A percentile compares a stretch with the other conserved stretches of the same genome.
These are phyloP conservation scores for Bubo bubo DNA, from an alignment of 2,113 vertebrate genomes.

Conservation along the genomic window DNA sequence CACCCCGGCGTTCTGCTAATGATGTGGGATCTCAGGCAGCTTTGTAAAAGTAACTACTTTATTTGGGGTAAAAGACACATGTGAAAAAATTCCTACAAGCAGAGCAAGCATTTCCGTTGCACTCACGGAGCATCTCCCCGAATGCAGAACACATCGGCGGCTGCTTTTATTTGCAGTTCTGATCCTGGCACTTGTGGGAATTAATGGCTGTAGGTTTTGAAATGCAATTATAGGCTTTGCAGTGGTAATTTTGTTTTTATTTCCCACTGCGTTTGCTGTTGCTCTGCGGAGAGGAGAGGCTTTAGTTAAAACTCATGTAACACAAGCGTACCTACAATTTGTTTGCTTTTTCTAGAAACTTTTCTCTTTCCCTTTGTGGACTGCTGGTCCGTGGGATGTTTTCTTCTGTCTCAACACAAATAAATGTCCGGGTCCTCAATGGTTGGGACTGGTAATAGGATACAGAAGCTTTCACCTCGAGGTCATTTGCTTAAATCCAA, in stretches of 20 bases:
- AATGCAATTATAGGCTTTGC: constrained; percentile 66
- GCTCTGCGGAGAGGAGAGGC: background rate
- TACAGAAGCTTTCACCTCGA: background rate
- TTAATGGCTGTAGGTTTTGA: constrained; percentile 52
- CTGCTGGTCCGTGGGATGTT: background rate
- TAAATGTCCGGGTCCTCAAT: background rate
- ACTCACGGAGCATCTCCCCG: background rate
- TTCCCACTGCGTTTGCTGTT: constrained; percentile 57
- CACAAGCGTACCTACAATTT: background rate
- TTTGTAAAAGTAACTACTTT: background rate
- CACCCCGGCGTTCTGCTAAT: background rate
- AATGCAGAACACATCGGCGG: background rate
- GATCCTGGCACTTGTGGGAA: constrained; percentile 22
- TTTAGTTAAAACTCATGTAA: constrained; percentile 35
- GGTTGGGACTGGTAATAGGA: background rate
- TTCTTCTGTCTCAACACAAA: constrained; percentile 6
- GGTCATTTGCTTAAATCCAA: background rate
- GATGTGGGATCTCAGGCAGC: background rate
- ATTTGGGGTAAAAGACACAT: background rate
- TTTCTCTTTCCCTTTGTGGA: background rate
- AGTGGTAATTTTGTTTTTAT: constrained; percentile 58
- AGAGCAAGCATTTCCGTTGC: rapidly evolving
- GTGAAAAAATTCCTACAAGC: background rate
- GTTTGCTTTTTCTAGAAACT: constrained; percentile 36
- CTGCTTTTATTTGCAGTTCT: constrained; percentile 17